Base-by-base conservation (phyloP, 2,888 invertebrate genomes). In the Drosophila austrosaltans region DNA sequence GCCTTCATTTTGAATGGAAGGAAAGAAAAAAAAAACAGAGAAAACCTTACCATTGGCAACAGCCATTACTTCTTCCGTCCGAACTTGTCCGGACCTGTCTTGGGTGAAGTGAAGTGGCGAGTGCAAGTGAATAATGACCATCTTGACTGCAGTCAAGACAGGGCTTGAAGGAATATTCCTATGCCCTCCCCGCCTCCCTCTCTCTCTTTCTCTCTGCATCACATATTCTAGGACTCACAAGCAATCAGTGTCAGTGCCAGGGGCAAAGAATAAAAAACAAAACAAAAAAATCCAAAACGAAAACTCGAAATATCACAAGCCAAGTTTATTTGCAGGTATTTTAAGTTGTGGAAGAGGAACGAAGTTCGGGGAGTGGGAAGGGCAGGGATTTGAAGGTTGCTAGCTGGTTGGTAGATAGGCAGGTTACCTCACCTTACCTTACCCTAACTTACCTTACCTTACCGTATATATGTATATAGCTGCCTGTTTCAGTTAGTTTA, bases 111-210 rank as follows among this genome's bases (percentile, higher is more conserved):
- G 78, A 66, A 72, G 75, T 75, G 72, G 66, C 65, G 77, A 79
- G 80, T 82, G 82, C 80, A 82, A 68, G 69, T 80, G 82, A 79
- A 79, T 77, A 74, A 82, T 82, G 79, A 64, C 64, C 79, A 69
- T 80, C 77, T 79, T 67, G 68, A 72, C 68, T 81, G 82, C 77
- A 81, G 79, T 79, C 79, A 78, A 72, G 72, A 68, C 67, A 69
- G 67, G 66, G 22, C 48, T 48, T 48, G 7, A 36, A 66, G 28
- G 39, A 32, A 62, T 63, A 58, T 65, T 63, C 66, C 72, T 82
- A 77, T 28, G 28, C 60, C 54, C 54, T 66, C 1, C 3, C 36
- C 40, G 1, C 40, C 22, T 12, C 48, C 16, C 22, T 44, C 20
- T 5, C 48, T 2, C 48, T 20, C 22, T 10, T 20, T 20, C n/a